Conservation (phyloP, 2,113 vertebrate genomes). For the Halcyon senegalensis region DNA sequence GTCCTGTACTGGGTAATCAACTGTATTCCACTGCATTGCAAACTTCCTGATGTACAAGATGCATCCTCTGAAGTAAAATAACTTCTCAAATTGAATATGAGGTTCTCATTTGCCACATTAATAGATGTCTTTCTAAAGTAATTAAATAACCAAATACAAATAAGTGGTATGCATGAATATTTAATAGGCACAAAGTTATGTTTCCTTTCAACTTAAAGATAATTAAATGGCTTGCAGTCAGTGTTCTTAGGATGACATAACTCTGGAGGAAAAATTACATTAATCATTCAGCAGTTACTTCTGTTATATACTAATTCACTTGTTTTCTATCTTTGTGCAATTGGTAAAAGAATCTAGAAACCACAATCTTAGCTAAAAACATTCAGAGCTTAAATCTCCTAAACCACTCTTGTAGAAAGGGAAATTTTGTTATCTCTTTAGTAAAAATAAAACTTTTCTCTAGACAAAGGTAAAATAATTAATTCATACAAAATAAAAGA, state of each 20-base stretch:
- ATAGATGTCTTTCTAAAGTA: neutral
- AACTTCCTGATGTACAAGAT: neutral
- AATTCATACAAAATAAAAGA: neutral
- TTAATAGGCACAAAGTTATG: neutral
- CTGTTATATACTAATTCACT: neutral
- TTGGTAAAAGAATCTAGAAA: neutral
- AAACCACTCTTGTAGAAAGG: neutral
- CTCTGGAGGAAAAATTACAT: slow-evolving; percentile 13
- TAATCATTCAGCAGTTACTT: slow-evolving; percentile 11
- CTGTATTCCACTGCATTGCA: neutral
- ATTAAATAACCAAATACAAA: slow-evolving; percentile 19
- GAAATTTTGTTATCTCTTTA: neutral
- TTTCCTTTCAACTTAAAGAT: slow-evolving; percentile 14
- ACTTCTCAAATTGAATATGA: neutral
- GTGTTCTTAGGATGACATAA: neutral
- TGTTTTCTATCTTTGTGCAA: neutral
- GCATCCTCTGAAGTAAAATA: neutral
- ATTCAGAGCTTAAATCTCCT: neutral
- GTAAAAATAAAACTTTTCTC: neutral
- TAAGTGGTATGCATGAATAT: neutral
- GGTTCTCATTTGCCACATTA: neutral
- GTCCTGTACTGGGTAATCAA: neutral
- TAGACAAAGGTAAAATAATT: neutral
- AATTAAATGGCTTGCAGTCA: slow-evolving; percentile 12
- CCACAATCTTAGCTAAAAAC: neutral